Evolutionary conservation across 1,140 invertebrate genomes (phyloP), one percentile per base, ranked within the genome.

Genomic region (Apis laboriosa): DNA sequence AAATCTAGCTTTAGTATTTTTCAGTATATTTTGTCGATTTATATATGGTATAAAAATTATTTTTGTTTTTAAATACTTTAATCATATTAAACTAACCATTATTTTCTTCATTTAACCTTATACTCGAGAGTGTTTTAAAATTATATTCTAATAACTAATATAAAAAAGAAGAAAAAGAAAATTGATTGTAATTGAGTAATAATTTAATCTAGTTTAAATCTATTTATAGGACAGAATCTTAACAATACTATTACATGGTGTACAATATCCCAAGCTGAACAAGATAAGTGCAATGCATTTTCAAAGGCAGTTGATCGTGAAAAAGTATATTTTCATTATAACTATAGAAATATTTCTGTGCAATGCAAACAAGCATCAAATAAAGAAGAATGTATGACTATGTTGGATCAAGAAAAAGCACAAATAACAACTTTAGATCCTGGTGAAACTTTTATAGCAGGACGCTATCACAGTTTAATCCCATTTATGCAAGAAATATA

Each of bases 401-500:
- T 96, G 89, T 93, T 98, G 51, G 97, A 98, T 92, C 93, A 96
- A 53, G 96, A 97, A 89, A 95, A 96, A 87, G 98, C 97, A 1
- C 97, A 99, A 68, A 93, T 99, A 56, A 97, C 98, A 17, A 96
- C 96, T 1, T 91, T 99, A 11, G 98, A 99, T 94, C 96, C 98
- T 60, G 98, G 98, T 34, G 97, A 99, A 94, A 96, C 99, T 19
- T 99, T 98, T 94, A 96, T 98, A 60, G 98, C 97, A 70, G 98
- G 98, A 1, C 94, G 98, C 70, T 99, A 98, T 92, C 97, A 99
- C 93, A 99, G 98, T 92, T 95, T 99, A 71, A 96, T 99, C 5
- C 98, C 99, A 11, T 97, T 99, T 80, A 95, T 98, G 93, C 97
- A 97, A 91, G 97, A 98, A 92, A 92, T 96, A 72, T 94, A 96